Evolutionary conservation across 1,140 invertebrate genomes (phyloP).

Genomic region (Gryon sp.): DNA sequence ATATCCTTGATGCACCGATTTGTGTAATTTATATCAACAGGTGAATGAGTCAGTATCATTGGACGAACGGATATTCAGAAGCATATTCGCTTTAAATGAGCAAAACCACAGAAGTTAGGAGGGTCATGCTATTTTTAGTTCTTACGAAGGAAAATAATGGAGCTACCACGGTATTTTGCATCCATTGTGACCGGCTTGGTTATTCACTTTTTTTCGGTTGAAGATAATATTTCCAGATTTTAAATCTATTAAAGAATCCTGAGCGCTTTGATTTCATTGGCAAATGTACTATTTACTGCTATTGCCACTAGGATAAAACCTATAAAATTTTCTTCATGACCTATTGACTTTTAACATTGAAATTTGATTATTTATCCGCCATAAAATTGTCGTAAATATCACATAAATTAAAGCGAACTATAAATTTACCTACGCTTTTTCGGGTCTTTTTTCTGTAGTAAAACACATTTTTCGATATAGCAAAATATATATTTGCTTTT

Average conservation of each 20-base stretch:
- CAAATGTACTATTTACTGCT: slow-evolving; percentile 29
- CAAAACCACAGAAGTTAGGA: slow-evolving; percentile 60
- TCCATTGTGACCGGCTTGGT: slow-evolving; percentile 26
- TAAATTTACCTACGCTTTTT: no score
- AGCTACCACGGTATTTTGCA: slow-evolving; percentile 56
- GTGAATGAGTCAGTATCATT: slow-evolving; percentile 66
- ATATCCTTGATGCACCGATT: slow-evolving; percentile 68
- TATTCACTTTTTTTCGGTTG: slow-evolving; percentile 29
- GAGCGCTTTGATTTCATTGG: slow-evolving; percentile 7
- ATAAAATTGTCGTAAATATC: neutral
- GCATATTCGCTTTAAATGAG: slow-evolving; percentile 53
- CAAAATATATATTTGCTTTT: no score
- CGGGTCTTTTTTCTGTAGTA: no score
- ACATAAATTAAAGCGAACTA: slow-evolving; percentile 1
- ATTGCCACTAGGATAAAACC: slow-evolving; percentile 2
- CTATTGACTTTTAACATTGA: neutral
- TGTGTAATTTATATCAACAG: slow-evolving; percentile 71
- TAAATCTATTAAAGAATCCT: slow-evolving; percentile 25
- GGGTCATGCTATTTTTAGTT: slow-evolving; percentile 61
- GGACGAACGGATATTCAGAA: slow-evolving; percentile 55
- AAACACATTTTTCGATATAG: no score
- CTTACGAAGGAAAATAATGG: slow-evolving; percentile 57
- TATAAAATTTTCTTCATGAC: neutral
- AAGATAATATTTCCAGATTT: slow-evolving; percentile 50
- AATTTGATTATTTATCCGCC: neutral